Evolutionary conservation across 1,140 invertebrate genomes (phyloP).

Genomic region (Musca vetustissima): DNA sequence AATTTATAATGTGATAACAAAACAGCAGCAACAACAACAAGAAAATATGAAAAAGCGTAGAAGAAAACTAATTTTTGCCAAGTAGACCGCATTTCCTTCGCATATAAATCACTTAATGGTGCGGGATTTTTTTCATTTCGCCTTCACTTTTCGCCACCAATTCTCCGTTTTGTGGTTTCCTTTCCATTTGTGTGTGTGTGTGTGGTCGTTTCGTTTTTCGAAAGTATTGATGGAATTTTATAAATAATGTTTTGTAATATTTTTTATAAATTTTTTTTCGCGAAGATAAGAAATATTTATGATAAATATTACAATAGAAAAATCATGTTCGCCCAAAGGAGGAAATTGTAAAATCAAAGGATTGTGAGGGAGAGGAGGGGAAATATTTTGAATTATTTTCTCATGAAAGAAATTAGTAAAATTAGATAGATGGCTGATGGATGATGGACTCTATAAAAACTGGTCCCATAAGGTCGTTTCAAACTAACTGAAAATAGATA

Average conservation of each 20-base stretch:
- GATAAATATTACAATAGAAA: conserved; percentile 1
- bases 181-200: neutral
- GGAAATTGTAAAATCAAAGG: no score
- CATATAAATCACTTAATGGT: neutral
- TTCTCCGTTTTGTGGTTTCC: neutral
- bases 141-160: neutral
- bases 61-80: conserved; percentile 4
- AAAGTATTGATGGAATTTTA: conserved; percentile 12
- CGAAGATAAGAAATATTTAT: conserved; percentile 7
- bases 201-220: neutral
- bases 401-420: no score
- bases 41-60: no score
- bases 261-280: conserved; percentile 9
- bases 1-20: conserved; percentile 14
- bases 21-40: neutral
- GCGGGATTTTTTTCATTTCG: neutral
- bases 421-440: no score
- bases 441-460: no score
- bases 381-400: no score
- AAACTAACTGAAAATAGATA: no score
- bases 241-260: conserved; percentile 12
- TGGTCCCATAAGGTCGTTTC: no score
- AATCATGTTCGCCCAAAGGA: no score
- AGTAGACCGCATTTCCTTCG: conserved; percentile 12
- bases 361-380: no score